Base-by-base conservation (phyloP, 1,140 invertebrate species). In the Neodiprion lecontei region DNA sequence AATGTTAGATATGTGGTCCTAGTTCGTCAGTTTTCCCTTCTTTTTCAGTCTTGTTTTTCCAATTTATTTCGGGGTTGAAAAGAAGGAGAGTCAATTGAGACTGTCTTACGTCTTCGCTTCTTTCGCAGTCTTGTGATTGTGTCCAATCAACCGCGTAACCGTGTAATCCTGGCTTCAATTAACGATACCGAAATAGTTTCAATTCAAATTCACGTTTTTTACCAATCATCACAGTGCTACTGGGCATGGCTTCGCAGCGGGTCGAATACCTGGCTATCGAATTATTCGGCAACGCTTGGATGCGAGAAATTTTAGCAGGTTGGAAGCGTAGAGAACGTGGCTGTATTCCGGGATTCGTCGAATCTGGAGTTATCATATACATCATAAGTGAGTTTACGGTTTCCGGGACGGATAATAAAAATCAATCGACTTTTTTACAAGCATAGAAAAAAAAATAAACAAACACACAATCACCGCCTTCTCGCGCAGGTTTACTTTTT, bases 291-390 rank as follows among this genome's bases (percentile, higher is more conserved):
- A 92, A 92, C 66, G 91, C 91, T 9, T 95, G 94, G 94, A 90
- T 96, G 85, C 77, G 89, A 74, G 89, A 91, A 73, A 91, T 93
- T 76, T 82, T 95, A n/a, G 89, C 88, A 1, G 91, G 91, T 67
- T 95, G 94, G 94, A 94, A 94, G 77, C 89, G 91, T 76, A 92
- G 92, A 75, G 95, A 97, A 84, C 88, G 96, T 72, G 96, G 96
- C 5, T 93, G 94, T 1, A 86, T 95, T n/a, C 95, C 96, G 0
- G 95, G 95, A 28, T 88, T 95, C 67, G 95, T 97, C 21, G 96
- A 98, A 86, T 91, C 91, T 74, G 90, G 92, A 12, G 95, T 97
- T 78, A 92, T 96, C 74, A 86, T 96, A 76, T 97, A 95, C 86
- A 93, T 97, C 73, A 89, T 95, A 85, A 95, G 95, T 96, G 90